Evolutionary conservation across 1,140 invertebrate species (phyloP), one percentile per base, ranked within the genome.

Genomic region (Caenorhabditis briggsae): DNA sequence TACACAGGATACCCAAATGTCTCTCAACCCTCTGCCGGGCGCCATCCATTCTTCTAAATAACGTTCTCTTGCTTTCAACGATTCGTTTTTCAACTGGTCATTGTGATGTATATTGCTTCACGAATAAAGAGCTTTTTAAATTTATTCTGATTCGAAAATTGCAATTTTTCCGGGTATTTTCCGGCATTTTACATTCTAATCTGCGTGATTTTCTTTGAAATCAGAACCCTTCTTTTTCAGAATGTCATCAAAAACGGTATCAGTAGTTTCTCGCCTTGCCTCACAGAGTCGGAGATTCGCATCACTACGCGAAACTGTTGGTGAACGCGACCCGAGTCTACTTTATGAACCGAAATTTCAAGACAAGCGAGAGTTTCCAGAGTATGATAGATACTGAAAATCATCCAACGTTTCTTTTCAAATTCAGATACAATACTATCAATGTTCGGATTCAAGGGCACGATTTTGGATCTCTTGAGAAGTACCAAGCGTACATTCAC

Each of bases 391-490:
- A 7, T 48, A 70, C 25, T 7, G n/a, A 8, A n/a, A 53, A 53
- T 25, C 33, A 16, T 83, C 20, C 1, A 23, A 85, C 41, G 25
- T 61, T 48, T 50, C 5, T 61, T 7, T 59, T 56, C 18, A 5
- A n/a, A 58, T 88, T 48, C 88, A 87, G 84, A 48, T 59, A 86
- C 23, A 46, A 88, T 7, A 43, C 85, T 5, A 33, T 91, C 8
- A 91, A 91, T 82, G 89, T 91, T 12, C 84, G 89, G n/a, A 84
- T 92, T 3, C 91, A 92, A 59, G 78, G 86, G 16, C 89, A 89
- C 70, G 91, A 92, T 58, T 92, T 83, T 82, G 87, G 65, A 18
- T 87, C 88, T 0, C 58, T 92, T 23, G 91, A 92, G 64, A 89
- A 88, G 46, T 92, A 89, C 64, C 91, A 92, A 65, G 41, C 86